These are phyloP conservation scores for Campylorhamphus procurvoides DNA, from an alignment of 2,113 vertebrate species.

Conservation along the genomic window DNA sequence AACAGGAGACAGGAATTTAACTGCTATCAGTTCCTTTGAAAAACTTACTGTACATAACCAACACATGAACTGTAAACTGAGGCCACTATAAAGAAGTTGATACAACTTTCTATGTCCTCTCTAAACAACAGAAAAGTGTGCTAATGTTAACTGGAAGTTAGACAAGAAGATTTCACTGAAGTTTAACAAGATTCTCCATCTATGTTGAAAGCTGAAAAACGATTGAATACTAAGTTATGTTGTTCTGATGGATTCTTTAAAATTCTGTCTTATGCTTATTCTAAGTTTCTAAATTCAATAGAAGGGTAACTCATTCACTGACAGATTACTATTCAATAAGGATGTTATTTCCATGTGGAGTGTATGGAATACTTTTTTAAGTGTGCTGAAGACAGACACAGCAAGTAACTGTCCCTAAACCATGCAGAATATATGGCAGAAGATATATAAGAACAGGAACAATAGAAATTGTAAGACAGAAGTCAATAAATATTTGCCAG, in stretches of 20 bases:
- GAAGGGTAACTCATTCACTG: not conserved
- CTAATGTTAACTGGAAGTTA: not conserved
- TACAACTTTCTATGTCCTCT: not conserved
- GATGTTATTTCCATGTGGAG: not conserved
- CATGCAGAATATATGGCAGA: not conserved
- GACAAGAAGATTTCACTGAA: not conserved
- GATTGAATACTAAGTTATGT: not conserved
- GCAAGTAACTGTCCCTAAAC: not conserved
- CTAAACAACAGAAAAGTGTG: accelerated
- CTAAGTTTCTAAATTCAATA: not conserved
- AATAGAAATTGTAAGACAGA: not conserved
- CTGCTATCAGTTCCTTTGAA: not conserved
- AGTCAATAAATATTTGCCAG: not conserved
- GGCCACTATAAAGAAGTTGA: not conserved
- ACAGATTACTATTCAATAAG: not conserved
- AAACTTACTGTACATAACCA: not conserved
- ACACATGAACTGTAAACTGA: not conserved
- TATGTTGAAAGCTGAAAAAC: not conserved
- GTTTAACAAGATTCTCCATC: not conserved
- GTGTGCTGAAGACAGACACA: not conserved
- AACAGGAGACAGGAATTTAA: not conserved
- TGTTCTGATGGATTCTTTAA: not conserved
- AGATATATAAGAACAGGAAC: not conserved
- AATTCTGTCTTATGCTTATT: not conserved
- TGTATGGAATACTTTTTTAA: not conserved